phyloP scores from a whole-genome alignment of 2,113 vertebrate species.

The Pongo pygmaeus region DNA sequence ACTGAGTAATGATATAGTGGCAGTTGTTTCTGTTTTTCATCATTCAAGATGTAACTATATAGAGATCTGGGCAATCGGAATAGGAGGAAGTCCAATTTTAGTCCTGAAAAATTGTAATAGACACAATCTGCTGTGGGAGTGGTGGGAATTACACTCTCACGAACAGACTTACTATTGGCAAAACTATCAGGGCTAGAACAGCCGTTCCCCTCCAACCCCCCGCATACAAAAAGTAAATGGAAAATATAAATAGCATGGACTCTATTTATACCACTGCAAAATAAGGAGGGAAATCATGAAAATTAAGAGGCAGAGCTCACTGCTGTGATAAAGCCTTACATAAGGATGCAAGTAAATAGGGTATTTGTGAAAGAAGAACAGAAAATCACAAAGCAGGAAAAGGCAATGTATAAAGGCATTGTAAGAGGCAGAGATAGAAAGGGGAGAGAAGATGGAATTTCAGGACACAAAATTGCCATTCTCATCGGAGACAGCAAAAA shows the following conservation, averaged over 20 bases:
- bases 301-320: background rate
- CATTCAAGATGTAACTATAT: background rate
- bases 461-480: background rate
- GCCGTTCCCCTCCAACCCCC: background rate
- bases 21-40: background rate
- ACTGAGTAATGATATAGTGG: background rate
- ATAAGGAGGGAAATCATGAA: background rate
- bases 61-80: background rate
- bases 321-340: background rate
- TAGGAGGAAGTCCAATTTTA: background rate
- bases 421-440: background rate
- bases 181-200: background rate
- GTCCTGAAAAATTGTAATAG: background rate
- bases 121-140: background rate
- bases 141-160: background rate
- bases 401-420: background rate
- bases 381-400: background rate
- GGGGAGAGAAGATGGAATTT: background rate
- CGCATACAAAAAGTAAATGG: background rate
- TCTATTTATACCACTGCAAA: background rate
- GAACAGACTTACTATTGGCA: background rate
- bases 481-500: background rate
- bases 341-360: background rate
- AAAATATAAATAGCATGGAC: background rate
- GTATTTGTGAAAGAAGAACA: background rate